phyloP scores from a whole-genome alignment of 2,113 vertebrate genomes.

The Nyctereutes procyonoides region DNA sequence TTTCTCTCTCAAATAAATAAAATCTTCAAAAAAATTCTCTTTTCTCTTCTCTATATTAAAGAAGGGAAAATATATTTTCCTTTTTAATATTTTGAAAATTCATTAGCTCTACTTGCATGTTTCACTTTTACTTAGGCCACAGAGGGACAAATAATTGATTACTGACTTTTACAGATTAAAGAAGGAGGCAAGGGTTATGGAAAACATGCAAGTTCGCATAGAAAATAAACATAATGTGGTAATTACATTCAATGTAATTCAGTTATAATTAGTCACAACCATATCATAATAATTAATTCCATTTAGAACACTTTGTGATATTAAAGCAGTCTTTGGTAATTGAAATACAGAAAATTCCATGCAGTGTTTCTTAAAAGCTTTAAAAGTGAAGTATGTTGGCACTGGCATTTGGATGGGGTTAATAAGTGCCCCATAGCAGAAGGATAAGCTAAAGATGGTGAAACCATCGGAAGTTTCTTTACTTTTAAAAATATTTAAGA shows the following conservation, averaged over 20 bases:
- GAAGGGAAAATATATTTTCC: background rate
- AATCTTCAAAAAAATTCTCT: background rate
- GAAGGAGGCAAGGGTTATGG: background rate
- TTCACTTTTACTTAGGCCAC: background rate
- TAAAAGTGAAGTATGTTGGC: background rate
- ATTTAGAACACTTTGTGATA: background rate
- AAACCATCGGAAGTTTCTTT: background rate
- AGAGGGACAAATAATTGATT: background rate
- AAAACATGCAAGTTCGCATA: background rate
- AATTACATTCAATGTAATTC: background rate
- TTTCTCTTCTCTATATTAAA: background rate
- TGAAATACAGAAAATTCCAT: slow-evolving; percentile 36
- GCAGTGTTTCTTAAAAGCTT: slow-evolving; percentile 18
- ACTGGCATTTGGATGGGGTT: background rate
- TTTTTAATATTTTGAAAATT: background rate
- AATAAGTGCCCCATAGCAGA: background rate
- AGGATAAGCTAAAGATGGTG: background rate
- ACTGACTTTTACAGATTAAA: background rate
- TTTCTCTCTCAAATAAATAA: no score
- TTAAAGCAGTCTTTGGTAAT: background rate
- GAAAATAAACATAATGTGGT: background rate
- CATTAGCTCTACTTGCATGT: background rate
- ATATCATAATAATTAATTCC: background rate
- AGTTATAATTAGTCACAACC: background rate
- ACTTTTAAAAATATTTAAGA: background rate